phyloP scores from a whole-genome alignment of 1,140 invertebrate genomes.

The Lysiphlebus fabarum region DNA sequence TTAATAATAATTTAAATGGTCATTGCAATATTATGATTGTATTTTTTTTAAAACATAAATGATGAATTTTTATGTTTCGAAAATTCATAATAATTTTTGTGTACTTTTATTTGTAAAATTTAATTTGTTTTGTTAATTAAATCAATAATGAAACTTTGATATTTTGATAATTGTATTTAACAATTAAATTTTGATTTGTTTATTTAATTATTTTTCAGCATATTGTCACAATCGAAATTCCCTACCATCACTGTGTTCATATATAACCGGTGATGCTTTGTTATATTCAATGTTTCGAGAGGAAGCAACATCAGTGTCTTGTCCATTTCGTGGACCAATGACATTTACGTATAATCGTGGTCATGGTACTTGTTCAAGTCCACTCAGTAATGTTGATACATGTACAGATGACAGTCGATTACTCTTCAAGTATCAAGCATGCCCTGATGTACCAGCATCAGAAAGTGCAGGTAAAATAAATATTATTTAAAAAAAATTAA shows the following conservation, averaged over 20 bases:
- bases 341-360: conserved; percentile 84
- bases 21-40: too few relatives aligned
- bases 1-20: too few relatives aligned
- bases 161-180: too few relatives aligned
- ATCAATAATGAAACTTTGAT: too few relatives aligned
- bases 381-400: conserved; percentile 81
- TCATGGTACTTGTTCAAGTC: conserved; percentile 78
- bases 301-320: conserved; percentile 74
- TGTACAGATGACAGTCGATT: conserved; percentile 85
- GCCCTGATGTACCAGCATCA: conserved; percentile 81
- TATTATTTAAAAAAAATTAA: too few relatives aligned
- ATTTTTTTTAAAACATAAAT: too few relatives aligned
- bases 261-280: conserved; percentile 82
- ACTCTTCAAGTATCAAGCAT: conserved; percentile 86
- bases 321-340: conserved; percentile 76
- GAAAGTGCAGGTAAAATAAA: conserved; percentile 70
- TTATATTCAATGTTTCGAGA: conserved; percentile 85
- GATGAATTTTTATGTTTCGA: too few relatives aligned
- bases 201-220: conserved; percentile 60
- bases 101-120: too few relatives aligned
- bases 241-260: conserved; percentile 74
- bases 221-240: conserved; percentile 74
- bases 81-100: too few relatives aligned
- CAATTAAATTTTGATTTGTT: background rate
- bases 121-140: too few relatives aligned